A percentile compares a stretch with the other conserved stretches of the same genome.
Evolutionary conservation across 2,113 vertebrate species (phyloP).

Genomic region (Crotophaga sulcirostris): DNA sequence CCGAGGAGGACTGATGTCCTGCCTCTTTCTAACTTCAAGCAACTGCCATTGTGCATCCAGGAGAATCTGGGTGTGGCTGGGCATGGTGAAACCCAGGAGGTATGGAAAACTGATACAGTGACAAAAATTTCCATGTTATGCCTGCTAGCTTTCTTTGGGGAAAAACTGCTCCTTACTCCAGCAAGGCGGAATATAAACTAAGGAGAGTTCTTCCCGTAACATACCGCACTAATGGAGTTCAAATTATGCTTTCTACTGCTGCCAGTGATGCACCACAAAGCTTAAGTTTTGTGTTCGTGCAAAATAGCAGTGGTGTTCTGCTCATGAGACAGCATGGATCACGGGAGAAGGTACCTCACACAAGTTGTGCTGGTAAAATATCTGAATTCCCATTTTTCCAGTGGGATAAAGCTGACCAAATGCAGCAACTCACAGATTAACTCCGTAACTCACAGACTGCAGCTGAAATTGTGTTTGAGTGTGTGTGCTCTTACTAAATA

Average conservation of each 20-base stretch:
- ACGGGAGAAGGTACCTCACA: background rate
- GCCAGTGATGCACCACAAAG: background rate
- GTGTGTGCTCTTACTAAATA: background rate
- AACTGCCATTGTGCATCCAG: background rate
- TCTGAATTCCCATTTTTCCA: background rate
- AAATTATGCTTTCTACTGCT: background rate
- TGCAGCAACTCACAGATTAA: background rate
- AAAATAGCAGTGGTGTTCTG: background rate
- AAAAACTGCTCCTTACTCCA: background rate
- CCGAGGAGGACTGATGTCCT: fast-evolving
- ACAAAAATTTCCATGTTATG: background rate
- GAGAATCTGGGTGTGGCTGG: background rate
- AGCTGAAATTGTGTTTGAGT: background rate
- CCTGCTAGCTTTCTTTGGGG: background rate
- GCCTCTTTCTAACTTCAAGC: background rate
- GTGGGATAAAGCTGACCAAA: background rate
- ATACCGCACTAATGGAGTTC: background rate
- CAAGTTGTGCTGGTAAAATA: background rate
- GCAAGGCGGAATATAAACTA: background rate
- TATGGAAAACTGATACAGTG: background rate
- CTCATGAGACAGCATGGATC: background rate
- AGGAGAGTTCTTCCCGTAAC: background rate
- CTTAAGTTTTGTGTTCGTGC: background rate
- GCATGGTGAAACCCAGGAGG: background rate
- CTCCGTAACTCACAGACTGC: background rate